Base-by-base conservation (phyloP, 2,797 vertebrate genomes). In the Falco berigora region DNA sequence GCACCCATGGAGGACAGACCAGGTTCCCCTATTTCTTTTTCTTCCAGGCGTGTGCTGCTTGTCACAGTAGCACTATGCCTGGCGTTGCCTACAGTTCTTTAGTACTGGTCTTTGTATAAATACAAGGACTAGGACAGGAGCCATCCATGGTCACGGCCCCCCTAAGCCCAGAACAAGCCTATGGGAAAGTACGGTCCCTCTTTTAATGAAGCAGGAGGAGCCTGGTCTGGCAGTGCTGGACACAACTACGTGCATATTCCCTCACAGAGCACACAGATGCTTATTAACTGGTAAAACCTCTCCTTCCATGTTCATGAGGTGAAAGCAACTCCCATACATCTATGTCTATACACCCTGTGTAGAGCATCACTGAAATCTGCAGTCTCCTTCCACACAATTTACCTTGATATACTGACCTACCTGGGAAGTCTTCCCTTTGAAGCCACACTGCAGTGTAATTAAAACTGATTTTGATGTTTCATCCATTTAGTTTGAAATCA, bases 341-440 rank as follows among this genome's bases (percentile, higher is more conserved):
- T 32, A 8, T 1, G 1, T 21, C 49, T 30, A 1, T 15, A 19
- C 38, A 22, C 14, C n/a, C 18, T 56, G 2, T 3, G 25, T 14
- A 42, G 38, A 71, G 24, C 47, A 42, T 38, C 32, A 32, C 69
- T 38, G 55, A 52, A 72, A 44, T 18, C 55, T 42, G 55, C 58
- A 47, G 53, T n/a, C 55, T 78, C 18, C 71, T 72, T 50, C 59
- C 11, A 15, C 56, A 20, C 67, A n/a, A 2, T 47, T 82, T 61
- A 30, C 53, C 49, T 79, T 47, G 49, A 27, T 66, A 55, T 21
- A 24, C 17, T 71, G 67, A 73, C 67, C 52, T 88, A 50, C 81
- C 40, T 94, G 86, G 59, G 53, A 66, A 44, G 74, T 30, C 32
- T 79, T 62, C 49, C 52, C 68, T 74, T 86, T 55, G 85, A 91